These are phyloP conservation scores for Pseudochaenichthys georgianus DNA, from an alignment of 2,797 vertebrate genomes.

Conservation along the genomic window DNA sequence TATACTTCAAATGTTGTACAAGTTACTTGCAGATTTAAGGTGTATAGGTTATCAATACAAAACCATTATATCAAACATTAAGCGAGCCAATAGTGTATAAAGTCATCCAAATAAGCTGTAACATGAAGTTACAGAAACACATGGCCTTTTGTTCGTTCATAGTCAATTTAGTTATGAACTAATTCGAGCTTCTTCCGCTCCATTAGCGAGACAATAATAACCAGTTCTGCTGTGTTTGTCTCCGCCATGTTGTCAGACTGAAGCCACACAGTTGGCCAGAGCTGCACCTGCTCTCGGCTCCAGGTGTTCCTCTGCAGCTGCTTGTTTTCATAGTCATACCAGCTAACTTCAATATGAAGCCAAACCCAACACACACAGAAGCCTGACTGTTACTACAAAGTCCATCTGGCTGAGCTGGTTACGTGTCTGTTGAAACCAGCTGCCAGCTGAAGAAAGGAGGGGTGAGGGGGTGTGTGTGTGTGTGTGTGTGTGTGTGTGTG, in stretches of 20 bases:
- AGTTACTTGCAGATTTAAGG: too few relatives aligned
- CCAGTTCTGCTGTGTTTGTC: constrained; percentile 16
- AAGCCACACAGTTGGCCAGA: constrained; percentile 11
- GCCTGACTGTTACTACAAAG: constrained; percentile 69
- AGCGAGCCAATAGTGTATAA: too few relatives aligned
- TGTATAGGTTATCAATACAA: too few relatives aligned
- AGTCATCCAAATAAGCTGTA: too few relatives aligned
- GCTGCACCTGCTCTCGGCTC: constrained; percentile 67
- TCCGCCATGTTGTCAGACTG: constrained; percentile 37
- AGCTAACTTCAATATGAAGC: constrained; percentile 40
- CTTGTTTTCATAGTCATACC: constrained; percentile 65
- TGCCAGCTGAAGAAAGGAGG: constrained; percentile 71
- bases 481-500: constrained; percentile 13
- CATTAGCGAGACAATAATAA: not conserved
- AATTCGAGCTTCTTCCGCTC: not conserved
- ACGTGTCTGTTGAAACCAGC: constrained; percentile 74
- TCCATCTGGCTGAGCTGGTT: constrained; percentile 73
- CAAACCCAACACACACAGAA: constrained; percentile 44
- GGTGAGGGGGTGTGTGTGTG: not conserved
- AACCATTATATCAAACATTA: too few relatives aligned
- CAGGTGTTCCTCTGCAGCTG: constrained; percentile 70
- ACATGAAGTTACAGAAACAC: not conserved
- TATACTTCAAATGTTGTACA: too few relatives aligned
- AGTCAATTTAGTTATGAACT: not conserved
- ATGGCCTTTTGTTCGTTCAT: not conserved